Evolutionary conservation across 2,888 invertebrate genomes (phyloP).

Genomic region (Hirtodrosophila duncani): DNA sequence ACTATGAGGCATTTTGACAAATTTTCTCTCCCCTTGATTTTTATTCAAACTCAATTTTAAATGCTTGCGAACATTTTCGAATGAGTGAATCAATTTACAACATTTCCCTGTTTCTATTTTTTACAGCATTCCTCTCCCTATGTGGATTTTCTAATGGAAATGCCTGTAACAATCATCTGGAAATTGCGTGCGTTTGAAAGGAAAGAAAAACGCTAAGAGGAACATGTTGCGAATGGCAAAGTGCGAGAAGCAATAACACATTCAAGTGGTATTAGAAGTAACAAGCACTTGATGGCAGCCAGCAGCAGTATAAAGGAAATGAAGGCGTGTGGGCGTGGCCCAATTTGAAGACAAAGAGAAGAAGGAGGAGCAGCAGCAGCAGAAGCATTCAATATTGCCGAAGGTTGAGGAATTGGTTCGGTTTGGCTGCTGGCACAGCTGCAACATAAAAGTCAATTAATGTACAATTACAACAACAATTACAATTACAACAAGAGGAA

Average conservation of each 20-base stretch:
- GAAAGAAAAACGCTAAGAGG: slow-evolving; percentile 15
- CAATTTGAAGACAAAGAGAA: neutral
- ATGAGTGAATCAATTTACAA: too few species aligned
- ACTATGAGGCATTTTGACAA: too few species aligned
- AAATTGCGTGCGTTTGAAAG: slow-evolving; percentile 42
- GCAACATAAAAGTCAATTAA: slow-evolving; percentile 68
- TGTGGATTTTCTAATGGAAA: slow-evolving; percentile 41
- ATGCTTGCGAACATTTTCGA: too few species aligned
- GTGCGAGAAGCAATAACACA: slow-evolving; percentile 41
- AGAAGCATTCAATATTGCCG: slow-evolving; percentile 2
- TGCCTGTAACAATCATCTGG: slow-evolving; percentile 63
- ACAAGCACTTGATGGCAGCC: slow-evolving; percentile 28
- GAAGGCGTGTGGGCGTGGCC: slow-evolving; percentile 30
- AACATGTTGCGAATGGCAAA: slow-evolving; percentile 38
- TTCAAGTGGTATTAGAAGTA: slow-evolving; percentile 64
- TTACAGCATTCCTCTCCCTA: neutral
- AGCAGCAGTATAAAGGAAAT: neutral
- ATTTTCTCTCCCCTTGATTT: too few species aligned
- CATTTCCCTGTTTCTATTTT: slow-evolving; percentile 10
- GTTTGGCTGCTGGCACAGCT: slow-evolving; percentile 14
- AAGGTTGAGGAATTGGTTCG: slow-evolving; percentile 6
- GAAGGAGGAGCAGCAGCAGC: slow-evolving; percentile 5
- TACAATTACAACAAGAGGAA: slow-evolving; percentile 15
- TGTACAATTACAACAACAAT: slow-evolving; percentile 60
- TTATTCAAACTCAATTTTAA: too few species aligned